Conservation (phyloP, 37 sponge, comb jelly and placozoan species). For the Mnemiopsis leidyi region DNA sequence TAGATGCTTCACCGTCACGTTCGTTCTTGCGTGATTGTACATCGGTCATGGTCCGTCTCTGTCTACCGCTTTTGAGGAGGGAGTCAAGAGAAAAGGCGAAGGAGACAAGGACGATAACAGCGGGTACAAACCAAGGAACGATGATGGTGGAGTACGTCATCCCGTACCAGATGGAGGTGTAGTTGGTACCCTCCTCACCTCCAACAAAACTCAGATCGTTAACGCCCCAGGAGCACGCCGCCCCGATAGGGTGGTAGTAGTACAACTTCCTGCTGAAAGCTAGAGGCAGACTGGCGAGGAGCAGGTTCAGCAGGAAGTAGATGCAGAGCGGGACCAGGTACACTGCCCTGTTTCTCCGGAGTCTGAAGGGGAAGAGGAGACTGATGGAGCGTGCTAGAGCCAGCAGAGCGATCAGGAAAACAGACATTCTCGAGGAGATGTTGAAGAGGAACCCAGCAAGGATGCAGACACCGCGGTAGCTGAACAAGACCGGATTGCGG, state of each 20-base stretch:
- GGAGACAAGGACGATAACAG: conserved; percentile 11
- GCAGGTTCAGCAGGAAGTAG: conserved; percentile 2
- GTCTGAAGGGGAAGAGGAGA: neutral
- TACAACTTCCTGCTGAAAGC: neutral
- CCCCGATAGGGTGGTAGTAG: neutral
- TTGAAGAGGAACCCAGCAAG: conserved; percentile 20
- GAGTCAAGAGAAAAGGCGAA: neutral
- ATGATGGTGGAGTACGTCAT: conserved; percentile 55
- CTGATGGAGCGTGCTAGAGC: neutral
- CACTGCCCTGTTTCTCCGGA: neutral
- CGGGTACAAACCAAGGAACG: conserved; percentile 51
- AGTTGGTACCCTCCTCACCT: too few relatives aligned
- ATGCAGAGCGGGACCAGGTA: neutral
- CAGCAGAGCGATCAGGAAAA: conserved; percentile 45
- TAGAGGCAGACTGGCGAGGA: neutral
- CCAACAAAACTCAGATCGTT: conserved; percentile 40
- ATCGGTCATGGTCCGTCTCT: neutral
- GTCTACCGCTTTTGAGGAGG: neutral
- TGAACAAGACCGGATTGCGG: neutral
- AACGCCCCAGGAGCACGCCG: conserved; percentile 36
- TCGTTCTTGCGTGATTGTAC: neutral
- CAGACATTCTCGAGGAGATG: conserved; percentile 12
- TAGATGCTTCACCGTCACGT: neutral
- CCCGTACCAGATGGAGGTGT: conserved; percentile 10
- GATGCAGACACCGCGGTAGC: neutral